Conservation (phyloP, 1,140 invertebrate genomes). For the Bicyclus anynana region DNA sequence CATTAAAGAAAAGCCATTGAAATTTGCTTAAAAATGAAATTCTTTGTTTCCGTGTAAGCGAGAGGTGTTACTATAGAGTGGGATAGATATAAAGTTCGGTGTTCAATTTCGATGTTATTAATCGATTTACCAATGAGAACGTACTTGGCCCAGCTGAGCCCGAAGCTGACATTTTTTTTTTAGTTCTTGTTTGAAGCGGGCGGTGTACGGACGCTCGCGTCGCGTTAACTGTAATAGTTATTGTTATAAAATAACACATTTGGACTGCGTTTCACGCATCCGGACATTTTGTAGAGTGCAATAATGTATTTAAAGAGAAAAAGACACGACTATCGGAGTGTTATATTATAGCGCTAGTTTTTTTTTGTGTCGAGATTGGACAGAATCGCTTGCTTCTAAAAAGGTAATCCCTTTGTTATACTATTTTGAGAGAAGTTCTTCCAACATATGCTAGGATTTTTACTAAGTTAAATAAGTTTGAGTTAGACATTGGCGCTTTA, state of each 20-base stretch:
- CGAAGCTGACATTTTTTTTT: constrained; percentile 67
- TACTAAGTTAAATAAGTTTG: constrained; percentile 1
- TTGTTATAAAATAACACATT: constrained; percentile 39
- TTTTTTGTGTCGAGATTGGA: constrained; percentile 51
- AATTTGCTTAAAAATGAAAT: constrained; percentile 20
- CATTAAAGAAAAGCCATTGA: not conserved
- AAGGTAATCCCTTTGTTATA: constrained; percentile 57
- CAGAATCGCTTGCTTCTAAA: constrained; percentile 51
- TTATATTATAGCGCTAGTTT: constrained; percentile 73
- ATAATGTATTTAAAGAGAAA: constrained; percentile 75
- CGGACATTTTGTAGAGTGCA: constrained; percentile 60
- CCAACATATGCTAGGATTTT: constrained; percentile 52
- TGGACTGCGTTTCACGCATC: constrained; percentile 59
- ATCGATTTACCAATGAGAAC: constrained; percentile 72
- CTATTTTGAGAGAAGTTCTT: constrained; percentile 26
- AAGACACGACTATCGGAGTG: constrained; percentile 69
- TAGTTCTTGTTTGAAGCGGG: constrained; percentile 52
- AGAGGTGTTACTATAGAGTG: constrained; percentile 36
- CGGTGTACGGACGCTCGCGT: constrained; percentile 43
- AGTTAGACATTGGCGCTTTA: constrained; percentile 3
- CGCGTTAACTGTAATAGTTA: constrained; percentile 23
- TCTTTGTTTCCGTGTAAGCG: constrained; percentile 30
- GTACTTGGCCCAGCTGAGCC: constrained; percentile 60
- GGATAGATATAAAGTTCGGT: constrained; percentile 38
- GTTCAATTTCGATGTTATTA: constrained; percentile 50